Percentiles rank a stretch among this genome's conserved stretches.
These are phyloP conservation scores for Holotrichia oblita DNA, from an alignment of 1,140 invertebrate species.

Conservation along the genomic window DNA sequence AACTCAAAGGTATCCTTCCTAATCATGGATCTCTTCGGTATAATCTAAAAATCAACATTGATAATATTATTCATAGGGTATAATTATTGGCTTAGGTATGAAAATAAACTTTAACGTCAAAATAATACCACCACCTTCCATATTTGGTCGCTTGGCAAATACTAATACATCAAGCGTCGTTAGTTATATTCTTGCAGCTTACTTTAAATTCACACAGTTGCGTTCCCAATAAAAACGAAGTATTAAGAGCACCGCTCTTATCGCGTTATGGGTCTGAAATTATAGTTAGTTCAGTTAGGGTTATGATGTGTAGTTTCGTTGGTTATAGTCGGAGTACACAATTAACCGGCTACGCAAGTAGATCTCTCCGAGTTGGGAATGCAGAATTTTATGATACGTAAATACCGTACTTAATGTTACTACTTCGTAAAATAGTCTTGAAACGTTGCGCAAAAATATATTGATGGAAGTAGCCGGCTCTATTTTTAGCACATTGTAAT, in stretches of 20 bases:
- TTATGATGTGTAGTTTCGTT: constrained; percentile 10
- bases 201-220: constrained; percentile 4
- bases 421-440: background rate
- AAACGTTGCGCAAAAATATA: background rate
- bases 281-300: background rate
- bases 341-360: background rate
- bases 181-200: background rate
- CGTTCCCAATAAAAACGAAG: background rate
- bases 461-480: background rate
- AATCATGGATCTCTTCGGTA: no score
- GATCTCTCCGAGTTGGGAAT: background rate
- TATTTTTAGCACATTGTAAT: background rate
- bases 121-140: background rate
- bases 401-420: constrained; percentile 20
- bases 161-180: background rate
- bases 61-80: background rate
- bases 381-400: constrained; percentile 12
- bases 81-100: background rate
- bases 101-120: background rate
- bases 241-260: background rate
- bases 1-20: no score
- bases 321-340: background rate
- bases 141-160: background rate
- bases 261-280: constrained; percentile 2
- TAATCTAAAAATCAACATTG: background rate